phyloP scores from a whole-genome alignment of 2,888 invertebrate genomes.

The Blomia tropicalis region DNA sequence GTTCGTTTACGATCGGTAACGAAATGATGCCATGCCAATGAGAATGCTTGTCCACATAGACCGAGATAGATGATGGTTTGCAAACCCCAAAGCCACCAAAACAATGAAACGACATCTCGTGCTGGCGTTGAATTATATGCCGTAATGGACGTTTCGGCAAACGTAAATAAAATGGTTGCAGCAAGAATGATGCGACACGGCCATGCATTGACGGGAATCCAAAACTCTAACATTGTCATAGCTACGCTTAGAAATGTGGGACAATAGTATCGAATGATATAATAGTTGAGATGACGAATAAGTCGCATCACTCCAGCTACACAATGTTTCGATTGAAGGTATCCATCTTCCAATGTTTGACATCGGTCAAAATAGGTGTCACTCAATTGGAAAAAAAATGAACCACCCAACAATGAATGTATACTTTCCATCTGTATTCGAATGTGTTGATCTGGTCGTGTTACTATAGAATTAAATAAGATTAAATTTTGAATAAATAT shows the following conservation, averaged over 20 bases:
- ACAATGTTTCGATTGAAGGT: not conserved
- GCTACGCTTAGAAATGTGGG: not conserved
- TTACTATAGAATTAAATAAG: too few relatives aligned
- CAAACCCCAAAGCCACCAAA: slow-evolving; percentile 22
- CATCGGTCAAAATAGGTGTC: not conserved
- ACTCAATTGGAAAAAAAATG: not conserved
- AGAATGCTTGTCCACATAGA: slow-evolving; percentile 12
- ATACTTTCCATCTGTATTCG: not conserved
- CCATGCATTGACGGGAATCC: slow-evolving; percentile 28
- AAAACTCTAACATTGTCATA: slow-evolving; percentile 26
- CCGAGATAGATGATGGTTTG: slow-evolving; percentile 18
- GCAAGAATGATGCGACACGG: slow-evolving; percentile 26
- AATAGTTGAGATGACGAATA: not conserved
- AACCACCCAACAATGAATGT: not conserved
- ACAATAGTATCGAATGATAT: not conserved
- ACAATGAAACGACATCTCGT: slow-evolving; percentile 20
- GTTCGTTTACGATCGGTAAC: slow-evolving; percentile 17
- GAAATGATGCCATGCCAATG: slow-evolving; percentile 16
- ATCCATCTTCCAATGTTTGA: not conserved
- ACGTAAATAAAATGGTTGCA: not conserved
- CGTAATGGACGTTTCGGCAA: not conserved
- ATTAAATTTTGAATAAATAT: too few relatives aligned
- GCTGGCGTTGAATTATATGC: not conserved
- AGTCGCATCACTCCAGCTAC: not conserved
- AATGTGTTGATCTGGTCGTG: too few relatives aligned